Percentiles rank a stretch among this genome's conserved stretches.
These are phyloP conservation scores for Metaphire vulgaris DNA, from an alignment of 1,140 invertebrate species.

Conservation along the genomic window DNA sequence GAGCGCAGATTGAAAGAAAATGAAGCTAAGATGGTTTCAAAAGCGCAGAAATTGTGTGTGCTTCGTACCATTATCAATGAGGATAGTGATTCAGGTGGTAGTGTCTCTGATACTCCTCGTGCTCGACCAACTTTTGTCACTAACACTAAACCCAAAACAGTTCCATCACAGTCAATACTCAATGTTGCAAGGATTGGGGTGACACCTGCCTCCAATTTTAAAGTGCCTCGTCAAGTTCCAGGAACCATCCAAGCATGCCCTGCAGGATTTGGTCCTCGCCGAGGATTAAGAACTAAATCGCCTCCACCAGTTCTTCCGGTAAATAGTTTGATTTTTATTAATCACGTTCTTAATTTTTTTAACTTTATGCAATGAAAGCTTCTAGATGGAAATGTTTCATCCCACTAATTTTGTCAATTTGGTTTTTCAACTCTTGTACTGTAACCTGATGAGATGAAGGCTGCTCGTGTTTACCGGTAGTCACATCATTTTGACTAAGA, in stretches of 20 bases:
- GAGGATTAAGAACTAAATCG: slow-evolving; percentile 12
- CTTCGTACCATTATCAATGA: slow-evolving; percentile 25
- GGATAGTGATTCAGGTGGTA: slow-evolving; percentile 22
- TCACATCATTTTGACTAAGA: no score
- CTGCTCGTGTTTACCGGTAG: no score
- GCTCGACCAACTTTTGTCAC: not conserved
- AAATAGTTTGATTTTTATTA: not conserved
- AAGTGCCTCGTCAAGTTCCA: slow-evolving; percentile 28
- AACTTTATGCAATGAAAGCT: no score
- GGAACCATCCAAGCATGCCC: slow-evolving; percentile 35
- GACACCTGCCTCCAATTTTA: slow-evolving; percentile 30
- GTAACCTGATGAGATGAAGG: no score
- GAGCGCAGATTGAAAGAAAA: slow-evolving; percentile 38
- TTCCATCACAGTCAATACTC: slow-evolving; percentile 16
- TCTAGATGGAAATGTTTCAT: no score
- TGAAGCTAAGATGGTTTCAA: slow-evolving; percentile 26
- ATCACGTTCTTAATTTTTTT: slow-evolving; percentile 10
- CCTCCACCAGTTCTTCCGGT: slow-evolving; percentile 24
- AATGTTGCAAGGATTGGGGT: slow-evolving; percentile 31
- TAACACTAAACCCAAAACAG: not conserved
- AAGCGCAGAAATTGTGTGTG: slow-evolving; percentile 25
- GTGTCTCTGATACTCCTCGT: slow-evolving; percentile 2
- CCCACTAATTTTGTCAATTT: no score
- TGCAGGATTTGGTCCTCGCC: slow-evolving; percentile 32
- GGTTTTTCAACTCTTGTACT: no score